phyloP scores from a whole-genome alignment of 1,140 invertebrate species.

The Ips nitidus region DNA sequence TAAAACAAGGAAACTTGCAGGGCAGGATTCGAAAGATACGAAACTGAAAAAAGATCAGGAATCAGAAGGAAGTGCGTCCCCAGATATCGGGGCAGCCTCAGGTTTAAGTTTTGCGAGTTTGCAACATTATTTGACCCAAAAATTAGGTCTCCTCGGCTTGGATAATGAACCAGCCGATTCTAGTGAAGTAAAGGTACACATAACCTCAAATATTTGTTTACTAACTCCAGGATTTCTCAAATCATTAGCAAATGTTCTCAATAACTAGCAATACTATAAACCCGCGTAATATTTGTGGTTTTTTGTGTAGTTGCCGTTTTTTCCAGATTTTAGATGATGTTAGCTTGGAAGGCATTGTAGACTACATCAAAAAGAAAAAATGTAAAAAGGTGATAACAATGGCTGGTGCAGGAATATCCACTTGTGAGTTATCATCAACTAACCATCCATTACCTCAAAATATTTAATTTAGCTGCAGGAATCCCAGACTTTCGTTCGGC shows the following conservation, averaged over 20 bases:
- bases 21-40: too few species aligned
- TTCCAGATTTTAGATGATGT: conserved; percentile 58
- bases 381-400: conserved; percentile 89
- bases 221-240: too few species aligned
- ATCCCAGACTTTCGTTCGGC: conserved; percentile 94
- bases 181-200: conserved; percentile 30
- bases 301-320: conserved; percentile 23
- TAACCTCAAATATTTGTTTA: not conserved
- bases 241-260: too few species aligned
- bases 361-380: conserved; percentile 71
- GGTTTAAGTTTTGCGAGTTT: conserved; percentile 10
- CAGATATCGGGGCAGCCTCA: conserved; percentile 4
- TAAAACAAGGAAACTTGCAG: too few species aligned
- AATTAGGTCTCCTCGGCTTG: conserved; percentile 39
- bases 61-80: not conserved
- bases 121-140: conserved; percentile 39
- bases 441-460: not conserved
- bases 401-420: conserved; percentile 94
- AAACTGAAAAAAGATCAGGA: too few species aligned
- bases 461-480: conserved; percentile 74
- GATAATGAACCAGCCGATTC: conserved; percentile 30
- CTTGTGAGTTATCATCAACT: conserved; percentile 66
- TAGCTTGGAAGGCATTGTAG: conserved; percentile 67
- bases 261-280: too few species aligned
- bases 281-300: not conserved